Percentiles rank a stretch among this genome's conserved stretches.
Conservation (phyloP, 2,113 vertebrate species). For the Anseranas semipalmata region DNA sequence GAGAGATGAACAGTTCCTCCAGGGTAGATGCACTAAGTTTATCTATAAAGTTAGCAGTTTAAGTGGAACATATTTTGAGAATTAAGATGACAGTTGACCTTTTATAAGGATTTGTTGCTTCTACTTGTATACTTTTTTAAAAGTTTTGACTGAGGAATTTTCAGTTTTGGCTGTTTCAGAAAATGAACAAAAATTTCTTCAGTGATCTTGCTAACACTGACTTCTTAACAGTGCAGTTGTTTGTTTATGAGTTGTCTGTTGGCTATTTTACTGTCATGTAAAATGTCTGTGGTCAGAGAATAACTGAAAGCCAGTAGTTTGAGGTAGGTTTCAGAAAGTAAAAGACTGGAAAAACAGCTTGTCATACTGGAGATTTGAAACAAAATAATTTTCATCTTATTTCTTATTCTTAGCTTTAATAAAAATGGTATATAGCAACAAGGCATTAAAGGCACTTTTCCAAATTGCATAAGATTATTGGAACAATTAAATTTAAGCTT, state of each 20-base stretch:
- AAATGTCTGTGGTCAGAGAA: neutral
- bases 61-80: neutral
- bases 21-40: neutral
- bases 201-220: neutral
- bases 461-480: neutral
- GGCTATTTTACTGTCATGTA: neutral
- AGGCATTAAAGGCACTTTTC: neutral
- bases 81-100: neutral
- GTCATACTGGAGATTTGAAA: neutral
- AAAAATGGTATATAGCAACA: neutral
- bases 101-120: neutral
- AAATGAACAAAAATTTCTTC: neutral
- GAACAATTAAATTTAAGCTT: neutral
- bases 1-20: neutral
- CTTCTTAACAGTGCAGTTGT: neutral
- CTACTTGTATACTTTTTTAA: neutral
- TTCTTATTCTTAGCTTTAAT: neutral
- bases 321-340: neutral
- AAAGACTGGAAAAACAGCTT: neutral
- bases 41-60: neutral
- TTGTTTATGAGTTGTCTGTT: neutral
- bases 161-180: neutral
- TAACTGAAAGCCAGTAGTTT: neutral
- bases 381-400: neutral
- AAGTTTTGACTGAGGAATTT: neutral